phyloP scores from a whole-genome alignment of 2,797 vertebrate species.

The Xyrichtys novacula region DNA sequence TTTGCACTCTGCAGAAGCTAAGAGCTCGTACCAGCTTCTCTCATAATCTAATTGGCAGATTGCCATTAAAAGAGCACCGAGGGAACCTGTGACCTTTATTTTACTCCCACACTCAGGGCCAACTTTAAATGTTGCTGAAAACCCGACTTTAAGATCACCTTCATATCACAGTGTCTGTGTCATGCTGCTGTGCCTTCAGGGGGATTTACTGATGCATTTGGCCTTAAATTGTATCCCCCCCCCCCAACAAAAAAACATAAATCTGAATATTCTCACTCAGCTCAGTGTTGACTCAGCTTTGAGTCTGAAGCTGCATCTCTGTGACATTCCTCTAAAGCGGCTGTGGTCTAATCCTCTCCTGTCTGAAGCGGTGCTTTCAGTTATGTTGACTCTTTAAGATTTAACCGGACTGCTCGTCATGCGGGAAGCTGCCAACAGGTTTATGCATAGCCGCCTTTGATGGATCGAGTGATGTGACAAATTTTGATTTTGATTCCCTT shows the following conservation, averaged over 20 bases:
- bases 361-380: slow-evolving; percentile 12
- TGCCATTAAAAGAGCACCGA: slow-evolving; percentile 26
- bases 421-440: slow-evolving; percentile 36
- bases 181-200: neutral
- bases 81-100: slow-evolving; percentile 35
- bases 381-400: slow-evolving; percentile 31
- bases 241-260: neutral
- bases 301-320: slow-evolving; percentile 18
- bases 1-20: slow-evolving; percentile 1
- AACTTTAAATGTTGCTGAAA: neutral
- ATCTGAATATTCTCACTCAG: no score
- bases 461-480: slow-evolving; percentile 43
- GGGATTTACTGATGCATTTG: neutral
- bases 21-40: slow-evolving; percentile 12
- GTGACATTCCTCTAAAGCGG: neutral
- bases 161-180: no score
- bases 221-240: slow-evolving; percentile 1
- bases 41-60: slow-evolving; percentile 29
- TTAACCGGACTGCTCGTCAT: slow-evolving; percentile 17
- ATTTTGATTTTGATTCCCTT: slow-evolving; percentile 31
- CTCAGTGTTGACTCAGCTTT: neutral
- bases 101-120: slow-evolving; percentile 18
- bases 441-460: slow-evolving; percentile 20
- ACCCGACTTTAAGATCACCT: neutral
- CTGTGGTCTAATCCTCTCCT: slow-evolving; percentile 12